Conservation (phyloP, 1,140 invertebrate genomes). For the Drosophila subobscura region DNA sequence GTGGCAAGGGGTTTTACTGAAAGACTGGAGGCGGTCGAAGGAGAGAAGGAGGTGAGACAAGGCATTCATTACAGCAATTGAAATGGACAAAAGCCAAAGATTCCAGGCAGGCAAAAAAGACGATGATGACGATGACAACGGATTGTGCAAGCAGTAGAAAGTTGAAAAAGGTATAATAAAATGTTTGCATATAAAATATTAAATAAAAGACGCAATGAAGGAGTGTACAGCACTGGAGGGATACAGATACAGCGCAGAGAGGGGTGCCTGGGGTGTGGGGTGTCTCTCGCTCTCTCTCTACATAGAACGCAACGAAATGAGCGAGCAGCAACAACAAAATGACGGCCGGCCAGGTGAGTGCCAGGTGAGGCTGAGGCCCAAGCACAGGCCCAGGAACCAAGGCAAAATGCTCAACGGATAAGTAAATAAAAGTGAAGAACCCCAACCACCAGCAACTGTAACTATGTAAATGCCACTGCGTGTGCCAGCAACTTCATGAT, state of each 20-base stretch:
- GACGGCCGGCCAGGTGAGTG: constrained; percentile 65
- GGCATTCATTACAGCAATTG: constrained; percentile 67
- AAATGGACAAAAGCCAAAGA: constrained; percentile 65
- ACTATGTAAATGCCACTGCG: constrained; percentile 26
- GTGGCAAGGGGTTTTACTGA: too few relatives aligned
- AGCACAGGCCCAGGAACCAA: constrained; percentile 28
- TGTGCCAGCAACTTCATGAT: constrained; percentile 44
- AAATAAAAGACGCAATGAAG: constrained; percentile 58
- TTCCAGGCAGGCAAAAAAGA: constrained; percentile 48
- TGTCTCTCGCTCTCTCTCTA: constrained; percentile 19
- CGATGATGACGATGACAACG: constrained; percentile 20
- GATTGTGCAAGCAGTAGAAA: constrained; percentile 23
- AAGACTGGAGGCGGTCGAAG: constrained; percentile 10
- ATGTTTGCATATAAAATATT: constrained; percentile 72
- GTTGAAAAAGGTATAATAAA: constrained; percentile 64
- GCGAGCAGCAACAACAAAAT: constrained; percentile 79
- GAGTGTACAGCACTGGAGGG: not conserved
- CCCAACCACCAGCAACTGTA: not conserved
- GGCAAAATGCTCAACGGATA: constrained; percentile 71
- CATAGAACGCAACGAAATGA: constrained; percentile 69
- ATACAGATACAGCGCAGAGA: constrained; percentile 1
- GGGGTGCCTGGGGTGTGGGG: constrained; percentile 3
- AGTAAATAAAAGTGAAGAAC: constrained; percentile 62
- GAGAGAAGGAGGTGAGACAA: constrained; percentile 34
- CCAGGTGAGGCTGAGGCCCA: constrained; percentile 27